Base-by-base conservation (phyloP, 2,888 invertebrate species). In the Zygothrica quintamaculata region DNA sequence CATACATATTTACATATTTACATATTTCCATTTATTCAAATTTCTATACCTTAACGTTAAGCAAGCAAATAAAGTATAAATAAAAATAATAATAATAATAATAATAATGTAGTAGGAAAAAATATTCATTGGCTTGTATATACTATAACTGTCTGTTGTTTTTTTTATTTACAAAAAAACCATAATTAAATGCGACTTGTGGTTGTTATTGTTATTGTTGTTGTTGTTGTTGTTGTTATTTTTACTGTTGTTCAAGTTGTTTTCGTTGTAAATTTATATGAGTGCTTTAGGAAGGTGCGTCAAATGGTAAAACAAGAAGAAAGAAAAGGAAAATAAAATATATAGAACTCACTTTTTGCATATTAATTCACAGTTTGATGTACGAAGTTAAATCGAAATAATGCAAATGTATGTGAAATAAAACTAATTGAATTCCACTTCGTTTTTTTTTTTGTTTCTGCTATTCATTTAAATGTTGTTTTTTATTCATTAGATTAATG, bases 11-110 rank as follows among this genome's bases (percentile, higher is more conserved):
- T 62, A 26, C 9, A 15, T 75, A 61, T 66, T 81, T 59, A 55
- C 53, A 40, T 66, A 79, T 84, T 67, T 68, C 57, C 60, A 73
- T 78, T 65, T 81, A 85, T 85, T 76, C 76, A 73, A 76, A 85
- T 84, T 53, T 58, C 40, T 9, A 51, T 50, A 37, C 31, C 43
- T 51, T 44, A 69, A 51, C 52, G 58, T 48, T 56, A 57, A 42
- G 16, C 62, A 11, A 42, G 26, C 18, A 59, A 55, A 51, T 59
- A 51, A 57, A 68, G 31, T 29, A 42, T 15, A 43, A 39, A 36
- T 47, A 39, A 43, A 40, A 31, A 25, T 56, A 25, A 52, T 46
- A 6, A 29, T 29, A n/a, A 29, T 22, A 22, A 22, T 22, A 22
- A 22, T 3, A 22, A 31, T n/a, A n/a, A n/a, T n/a, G n/a, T n/a